Conservation (phyloP, 2,888 invertebrate species). For the Branchellion lobata region DNA sequence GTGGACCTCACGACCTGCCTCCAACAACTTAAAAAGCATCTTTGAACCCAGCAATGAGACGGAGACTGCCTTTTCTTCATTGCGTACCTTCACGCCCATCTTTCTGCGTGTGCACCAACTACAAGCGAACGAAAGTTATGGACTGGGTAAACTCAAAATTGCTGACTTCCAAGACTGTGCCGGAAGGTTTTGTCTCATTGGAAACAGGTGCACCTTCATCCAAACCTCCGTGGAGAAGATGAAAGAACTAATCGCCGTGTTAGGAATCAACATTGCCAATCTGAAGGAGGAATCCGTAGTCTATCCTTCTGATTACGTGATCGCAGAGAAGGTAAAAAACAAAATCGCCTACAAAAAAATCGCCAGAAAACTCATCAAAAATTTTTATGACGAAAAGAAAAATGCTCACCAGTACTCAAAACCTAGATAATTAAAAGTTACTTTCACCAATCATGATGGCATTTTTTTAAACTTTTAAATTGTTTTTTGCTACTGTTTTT, state of each 20-base stretch:
- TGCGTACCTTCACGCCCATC: slow-evolving; percentile 1
- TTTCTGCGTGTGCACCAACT: background rate
- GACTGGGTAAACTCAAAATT: slow-evolving; percentile 26
- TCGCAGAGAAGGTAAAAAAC: background rate
- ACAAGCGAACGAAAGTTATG: slow-evolving; percentile 17
- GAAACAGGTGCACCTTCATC: slow-evolving; percentile 16
- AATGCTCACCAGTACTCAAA: background rate
- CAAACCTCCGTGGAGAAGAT: slow-evolving; percentile 7
- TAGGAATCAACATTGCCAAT: background rate
- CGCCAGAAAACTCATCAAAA: too few species aligned
- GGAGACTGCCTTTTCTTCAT: too few species aligned
- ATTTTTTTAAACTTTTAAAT: background rate
- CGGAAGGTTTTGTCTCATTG: slow-evolving; percentile 11
- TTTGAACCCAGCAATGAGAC: too few species aligned
- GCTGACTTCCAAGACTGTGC: background rate
- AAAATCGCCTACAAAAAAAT: background rate
- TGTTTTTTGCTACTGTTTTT: too few species aligned
- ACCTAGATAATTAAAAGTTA: background rate
- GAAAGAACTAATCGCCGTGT: slow-evolving; percentile 14
- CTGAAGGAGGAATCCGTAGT: background rate
- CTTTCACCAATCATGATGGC: background rate
- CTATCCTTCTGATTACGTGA: background rate
- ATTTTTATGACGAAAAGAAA: background rate
- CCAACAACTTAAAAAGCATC: too few species aligned
- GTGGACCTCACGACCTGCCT: too few species aligned